These are phyloP conservation scores for Opisthograptis luteolata DNA, from an alignment of 2,888 invertebrate species.

Conservation along the genomic window DNA sequence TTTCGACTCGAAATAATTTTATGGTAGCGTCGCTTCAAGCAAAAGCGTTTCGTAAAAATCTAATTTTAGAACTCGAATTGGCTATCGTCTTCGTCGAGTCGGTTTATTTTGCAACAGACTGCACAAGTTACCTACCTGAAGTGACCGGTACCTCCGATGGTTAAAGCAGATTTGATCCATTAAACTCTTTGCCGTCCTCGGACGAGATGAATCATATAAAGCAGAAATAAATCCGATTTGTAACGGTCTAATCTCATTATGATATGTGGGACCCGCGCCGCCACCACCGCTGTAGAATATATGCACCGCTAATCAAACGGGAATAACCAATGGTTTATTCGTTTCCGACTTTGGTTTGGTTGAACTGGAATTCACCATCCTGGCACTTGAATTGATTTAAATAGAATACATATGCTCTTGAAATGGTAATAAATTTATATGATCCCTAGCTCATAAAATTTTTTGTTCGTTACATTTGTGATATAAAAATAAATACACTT, in stretches of 20 bases:
- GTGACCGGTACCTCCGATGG: background rate
- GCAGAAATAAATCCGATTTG: constrained; percentile 16
- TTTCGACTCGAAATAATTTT: background rate
- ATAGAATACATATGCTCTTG: constrained; percentile 4
- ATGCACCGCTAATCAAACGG: constrained; percentile 1
- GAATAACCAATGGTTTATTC: background rate
- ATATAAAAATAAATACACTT: background rate
- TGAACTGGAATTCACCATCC: background rate
- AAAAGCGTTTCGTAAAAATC: constrained; percentile 3
- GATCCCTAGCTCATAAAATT: constrained; percentile 1
- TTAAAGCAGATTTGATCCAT: constrained; percentile 5
- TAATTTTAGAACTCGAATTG: constrained; percentile 6
- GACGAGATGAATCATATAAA: constrained; percentile 10
- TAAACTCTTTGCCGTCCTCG: constrained; percentile 10
- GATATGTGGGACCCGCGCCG: constrained; percentile 16
- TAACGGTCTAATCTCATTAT: constrained; percentile 19
- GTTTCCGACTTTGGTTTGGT: constrained; percentile 4
- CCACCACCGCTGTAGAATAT: constrained; percentile 3
- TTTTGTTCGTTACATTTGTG: background rate
- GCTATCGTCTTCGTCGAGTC: background rate
- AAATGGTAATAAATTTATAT: background rate
- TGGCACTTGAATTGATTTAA: constrained; percentile 2
- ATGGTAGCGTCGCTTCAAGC: background rate
- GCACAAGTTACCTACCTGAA: background rate
- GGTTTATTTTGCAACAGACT: constrained; percentile 4